Base-by-base conservation (phyloP, 2,888 invertebrate genomes). In the Hymenopus coronatus region DNA sequence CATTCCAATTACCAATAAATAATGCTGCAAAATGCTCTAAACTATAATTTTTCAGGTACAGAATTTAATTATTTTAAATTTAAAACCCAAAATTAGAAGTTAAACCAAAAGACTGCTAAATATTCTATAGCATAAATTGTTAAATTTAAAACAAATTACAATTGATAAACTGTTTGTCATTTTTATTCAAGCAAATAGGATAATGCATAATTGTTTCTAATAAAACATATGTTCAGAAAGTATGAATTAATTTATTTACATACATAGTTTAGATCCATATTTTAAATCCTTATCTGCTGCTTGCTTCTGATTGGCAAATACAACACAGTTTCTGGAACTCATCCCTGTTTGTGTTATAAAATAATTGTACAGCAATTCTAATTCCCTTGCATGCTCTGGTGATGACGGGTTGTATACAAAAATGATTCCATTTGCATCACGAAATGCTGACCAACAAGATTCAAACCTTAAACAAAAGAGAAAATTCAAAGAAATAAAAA, bases 381-480 rank as follows among this genome's bases (percentile, higher is more conserved):
- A 93, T 91, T 96, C 95, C 91, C 94, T 94, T 28, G 94, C 92
- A 33, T 95, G 95, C 86, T 93, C 93, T 83, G 94, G 93, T 20
- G 94, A 92, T 85, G 94, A 94, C 20, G 94, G 94, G 91, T 94
- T 94, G 92, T 96, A 96, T 0, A 97, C 96, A 90, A 97, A 94
- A 90, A 97, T 94, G 12, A 96, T 95, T 12, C 97, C 97, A 90
- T 96, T 94, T 0, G 95, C 94, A 90, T 96, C 96, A 90, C 95
- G 93, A 90, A 97, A 94, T 1, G 96, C 96, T 54, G 97, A 96
- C 97, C 97, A 97, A 92, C 97, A 97, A 14, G 94, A 94, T 92
- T 96, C 96, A 93, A 95, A 97, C 92, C 97, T 97, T 87, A 92
- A 92, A 83, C 27, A 83, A n/a, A 40, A 12, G 12, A 40, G 40